A percentile compares a stretch with the other conserved stretches of the same genome.
Conservation (phyloP, 2,888 invertebrate species). For the Netelia melanura region DNA sequence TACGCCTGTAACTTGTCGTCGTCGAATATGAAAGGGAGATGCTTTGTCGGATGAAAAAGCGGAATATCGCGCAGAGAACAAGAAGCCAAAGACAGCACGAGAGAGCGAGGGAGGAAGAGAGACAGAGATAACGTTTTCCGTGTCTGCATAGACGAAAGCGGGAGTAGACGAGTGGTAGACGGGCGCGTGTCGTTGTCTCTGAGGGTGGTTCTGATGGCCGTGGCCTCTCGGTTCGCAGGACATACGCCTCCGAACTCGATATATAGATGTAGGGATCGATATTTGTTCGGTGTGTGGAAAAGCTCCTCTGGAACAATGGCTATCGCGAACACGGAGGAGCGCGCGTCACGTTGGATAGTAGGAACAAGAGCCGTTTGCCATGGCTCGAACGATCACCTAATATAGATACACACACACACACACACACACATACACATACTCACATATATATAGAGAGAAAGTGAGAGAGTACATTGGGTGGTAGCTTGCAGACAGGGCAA, state of each 20-base stretch:
- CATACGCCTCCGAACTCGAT: conserved; percentile 43
- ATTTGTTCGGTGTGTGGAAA: conserved; percentile 63
- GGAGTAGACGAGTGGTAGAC: conserved; percentile 41
- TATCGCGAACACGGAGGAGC: conserved; percentile 36
- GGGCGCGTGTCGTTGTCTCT: conserved; percentile 25
- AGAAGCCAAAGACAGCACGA: conserved; percentile 35
- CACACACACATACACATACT: neutral
- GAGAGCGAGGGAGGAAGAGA: neutral
- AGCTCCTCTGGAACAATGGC: conserved; percentile 59
- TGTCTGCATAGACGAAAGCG: neutral
- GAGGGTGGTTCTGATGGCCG: conserved; percentile 13
- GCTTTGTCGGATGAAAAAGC: conserved; percentile 60
- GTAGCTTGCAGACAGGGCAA: conserved; percentile 51
- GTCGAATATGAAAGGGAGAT: neutral
- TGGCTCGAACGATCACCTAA: conserved; percentile 11
- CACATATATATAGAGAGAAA: neutral
- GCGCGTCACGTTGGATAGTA: conserved; percentile 20
- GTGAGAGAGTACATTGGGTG: neutral
- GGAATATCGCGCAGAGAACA: conserved; percentile 41
- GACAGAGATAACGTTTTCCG: conserved; percentile 2
- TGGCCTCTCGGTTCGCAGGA: conserved; percentile 31
- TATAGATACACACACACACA: conserved; percentile 6
- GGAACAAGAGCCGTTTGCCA: conserved; percentile 34
- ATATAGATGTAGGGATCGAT: conserved; percentile 37
- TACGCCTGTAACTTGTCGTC: neutral